These are phyloP conservation scores for Borostomias antarcticus DNA, from an alignment of 2,797 vertebrate species.

Conservation along the genomic window DNA sequence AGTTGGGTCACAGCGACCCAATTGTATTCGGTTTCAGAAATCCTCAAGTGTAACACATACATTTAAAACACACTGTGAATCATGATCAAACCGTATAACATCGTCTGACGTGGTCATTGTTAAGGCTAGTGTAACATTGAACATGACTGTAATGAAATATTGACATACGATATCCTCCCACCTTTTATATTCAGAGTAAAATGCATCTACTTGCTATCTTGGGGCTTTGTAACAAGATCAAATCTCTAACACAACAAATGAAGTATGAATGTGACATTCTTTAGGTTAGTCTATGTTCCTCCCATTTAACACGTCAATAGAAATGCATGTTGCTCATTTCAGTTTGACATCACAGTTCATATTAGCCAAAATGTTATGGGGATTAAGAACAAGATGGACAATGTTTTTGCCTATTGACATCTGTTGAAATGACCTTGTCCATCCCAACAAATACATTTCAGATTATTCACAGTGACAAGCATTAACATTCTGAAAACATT, in stretches of 20 bases:
- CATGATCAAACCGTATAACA: slow-evolving; percentile 42
- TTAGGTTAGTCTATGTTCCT: slow-evolving; percentile 22
- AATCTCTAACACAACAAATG: no score
- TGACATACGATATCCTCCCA: slow-evolving; percentile 50
- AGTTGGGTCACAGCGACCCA: slow-evolving; percentile 16
- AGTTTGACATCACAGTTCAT: slow-evolving; percentile 20
- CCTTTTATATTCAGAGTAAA: slow-evolving; percentile 41
- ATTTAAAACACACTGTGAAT: slow-evolving; percentile 49
- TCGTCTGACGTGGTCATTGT: slow-evolving; percentile 45
- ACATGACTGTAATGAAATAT: slow-evolving; percentile 46
- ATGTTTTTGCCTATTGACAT: no score
- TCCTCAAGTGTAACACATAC: slow-evolving; percentile 43
- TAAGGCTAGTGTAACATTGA: slow-evolving; percentile 59
- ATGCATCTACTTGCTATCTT: slow-evolving; percentile 34
- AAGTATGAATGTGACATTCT: slow-evolving; percentile 28
- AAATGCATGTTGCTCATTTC: slow-evolving; percentile 42
- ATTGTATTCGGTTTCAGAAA: slow-evolving; percentile 37
- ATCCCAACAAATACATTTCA: slow-evolving; percentile 12
- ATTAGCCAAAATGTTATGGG: slow-evolving; percentile 17
- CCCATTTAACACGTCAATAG: slow-evolving; percentile 2
- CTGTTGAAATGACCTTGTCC: neutral
- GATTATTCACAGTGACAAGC: slow-evolving; percentile 28
- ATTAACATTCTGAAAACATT: slow-evolving; percentile 29
- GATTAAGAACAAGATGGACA: slow-evolving; percentile 5
- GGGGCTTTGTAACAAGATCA: no score